These are phyloP conservation scores for Stenolophus ochropezus DNA, from an alignment of 2,888 invertebrate species.

Conservation along the genomic window DNA sequence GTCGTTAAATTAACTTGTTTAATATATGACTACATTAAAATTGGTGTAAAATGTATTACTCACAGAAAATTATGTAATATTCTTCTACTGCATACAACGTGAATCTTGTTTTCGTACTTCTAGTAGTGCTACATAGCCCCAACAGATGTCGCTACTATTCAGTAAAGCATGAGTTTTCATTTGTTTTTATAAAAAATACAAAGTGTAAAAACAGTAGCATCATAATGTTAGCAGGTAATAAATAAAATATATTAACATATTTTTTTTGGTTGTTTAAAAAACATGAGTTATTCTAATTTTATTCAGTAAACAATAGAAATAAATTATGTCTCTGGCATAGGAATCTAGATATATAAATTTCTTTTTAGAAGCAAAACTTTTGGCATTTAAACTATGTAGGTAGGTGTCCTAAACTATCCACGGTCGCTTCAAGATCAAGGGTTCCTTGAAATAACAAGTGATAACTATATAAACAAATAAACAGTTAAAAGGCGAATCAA, in stretches of 20 bases:
- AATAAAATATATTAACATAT: background rate
- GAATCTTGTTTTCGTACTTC: background rate
- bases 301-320: background rate
- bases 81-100: background rate
- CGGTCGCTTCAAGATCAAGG: conserved; percentile 47
- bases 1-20: background rate
- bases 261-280: background rate
- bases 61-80: conserved; percentile 2
- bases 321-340: background rate
- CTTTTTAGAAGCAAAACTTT: background rate
- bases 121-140: background rate
- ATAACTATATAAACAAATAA: conserved; percentile 14
- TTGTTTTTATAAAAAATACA: background rate
- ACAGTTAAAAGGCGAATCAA: conserved; percentile 23
- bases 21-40: background rate
- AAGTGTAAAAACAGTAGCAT: background rate
- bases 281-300: background rate
- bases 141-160: background rate
- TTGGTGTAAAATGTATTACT: background rate
- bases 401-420: background rate
- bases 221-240: background rate
- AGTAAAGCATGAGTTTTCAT: background rate
- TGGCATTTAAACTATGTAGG: conserved; percentile 10
- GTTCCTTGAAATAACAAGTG: conserved; percentile 39
- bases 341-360: conserved; percentile 1